Conservation (phyloP, 2,113 vertebrate genomes). For the Fregetta grallaria region DNA sequence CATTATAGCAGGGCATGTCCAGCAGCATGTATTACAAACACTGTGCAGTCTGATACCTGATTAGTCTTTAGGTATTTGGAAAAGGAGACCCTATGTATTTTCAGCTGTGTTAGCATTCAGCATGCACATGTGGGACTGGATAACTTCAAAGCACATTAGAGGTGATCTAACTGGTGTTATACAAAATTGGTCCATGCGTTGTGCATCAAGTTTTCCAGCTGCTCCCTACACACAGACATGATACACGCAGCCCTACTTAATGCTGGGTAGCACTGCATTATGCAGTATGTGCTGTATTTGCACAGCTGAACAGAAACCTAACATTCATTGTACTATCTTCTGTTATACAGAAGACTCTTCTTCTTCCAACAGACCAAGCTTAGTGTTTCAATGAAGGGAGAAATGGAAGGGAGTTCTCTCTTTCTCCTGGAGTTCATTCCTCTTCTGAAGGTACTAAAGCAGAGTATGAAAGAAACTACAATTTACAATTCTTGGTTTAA, state of each 20-base stretch:
- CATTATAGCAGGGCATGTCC: background rate
- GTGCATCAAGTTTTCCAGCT: background rate
- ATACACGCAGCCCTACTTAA: background rate
- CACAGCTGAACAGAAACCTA: background rate
- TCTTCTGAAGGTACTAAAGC: background rate
- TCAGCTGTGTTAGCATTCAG: background rate
- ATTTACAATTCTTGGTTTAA: background rate
- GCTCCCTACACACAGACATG: rapidly evolving
- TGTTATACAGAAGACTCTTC: background rate
- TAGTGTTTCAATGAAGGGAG: background rate
- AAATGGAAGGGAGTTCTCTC: background rate
- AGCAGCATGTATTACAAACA: background rate
- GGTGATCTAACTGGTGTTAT: background rate
- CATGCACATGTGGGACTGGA: background rate
- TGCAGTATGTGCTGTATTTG: background rate
- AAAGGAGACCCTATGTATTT: background rate
- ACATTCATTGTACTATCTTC: background rate
- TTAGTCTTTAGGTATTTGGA: background rate
- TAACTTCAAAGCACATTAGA: background rate
- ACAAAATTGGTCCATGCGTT: background rate
- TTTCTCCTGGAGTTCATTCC: background rate
- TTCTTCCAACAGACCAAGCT: background rate
- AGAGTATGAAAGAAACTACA: background rate
- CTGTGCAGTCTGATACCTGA: background rate
- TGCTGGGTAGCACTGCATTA: background rate